A percentile compares a stretch with the other conserved stretches of the same genome.
phyloP scores from a whole-genome alignment of 2,888 invertebrate species.

The Macaria notata region DNA sequence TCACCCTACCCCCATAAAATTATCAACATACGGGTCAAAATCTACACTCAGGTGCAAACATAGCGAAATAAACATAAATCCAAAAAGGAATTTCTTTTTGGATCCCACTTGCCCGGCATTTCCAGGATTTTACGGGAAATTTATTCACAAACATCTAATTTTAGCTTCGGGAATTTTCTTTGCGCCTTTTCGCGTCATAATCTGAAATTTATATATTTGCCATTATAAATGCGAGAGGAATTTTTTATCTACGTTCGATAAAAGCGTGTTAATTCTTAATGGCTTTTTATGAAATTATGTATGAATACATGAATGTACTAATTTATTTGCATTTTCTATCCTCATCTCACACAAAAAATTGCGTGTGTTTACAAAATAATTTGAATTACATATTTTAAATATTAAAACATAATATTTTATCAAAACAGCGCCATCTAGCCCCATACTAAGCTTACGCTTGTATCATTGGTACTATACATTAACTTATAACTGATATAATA shows the following conservation, averaged over 20 bases:
- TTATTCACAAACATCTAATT: slow-evolving; percentile 33
- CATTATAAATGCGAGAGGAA: slow-evolving; percentile 7
- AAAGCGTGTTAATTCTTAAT: neutral
- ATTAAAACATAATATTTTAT: no score
- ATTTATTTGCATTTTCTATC: no score
- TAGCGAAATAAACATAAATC: slow-evolving; percentile 32
- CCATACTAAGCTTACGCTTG: no score
- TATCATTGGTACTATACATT: no score
- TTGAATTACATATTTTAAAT: no score
- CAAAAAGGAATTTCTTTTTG: slow-evolving; percentile 23
- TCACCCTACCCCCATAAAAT: slow-evolving; percentile 25
- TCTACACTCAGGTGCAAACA: slow-evolving; percentile 28
- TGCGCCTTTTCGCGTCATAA: slow-evolving; percentile 18
- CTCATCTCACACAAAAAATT: no score
- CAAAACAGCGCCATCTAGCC: no score
- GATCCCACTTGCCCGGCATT: slow-evolving; percentile 27
- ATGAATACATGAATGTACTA: no score
- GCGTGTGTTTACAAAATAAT: no score
- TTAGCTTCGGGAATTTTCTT: slow-evolving; percentile 20
- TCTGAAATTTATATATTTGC: slow-evolving; percentile 12
- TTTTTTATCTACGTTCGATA: neutral
- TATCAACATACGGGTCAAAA: slow-evolving; percentile 27
- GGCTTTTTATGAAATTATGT: neutral
- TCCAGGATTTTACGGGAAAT: slow-evolving; percentile 30
- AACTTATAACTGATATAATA: no score